phyloP scores from a whole-genome alignment of 64 coral and sea anemone species.

The Porites australiensis region DNA sequence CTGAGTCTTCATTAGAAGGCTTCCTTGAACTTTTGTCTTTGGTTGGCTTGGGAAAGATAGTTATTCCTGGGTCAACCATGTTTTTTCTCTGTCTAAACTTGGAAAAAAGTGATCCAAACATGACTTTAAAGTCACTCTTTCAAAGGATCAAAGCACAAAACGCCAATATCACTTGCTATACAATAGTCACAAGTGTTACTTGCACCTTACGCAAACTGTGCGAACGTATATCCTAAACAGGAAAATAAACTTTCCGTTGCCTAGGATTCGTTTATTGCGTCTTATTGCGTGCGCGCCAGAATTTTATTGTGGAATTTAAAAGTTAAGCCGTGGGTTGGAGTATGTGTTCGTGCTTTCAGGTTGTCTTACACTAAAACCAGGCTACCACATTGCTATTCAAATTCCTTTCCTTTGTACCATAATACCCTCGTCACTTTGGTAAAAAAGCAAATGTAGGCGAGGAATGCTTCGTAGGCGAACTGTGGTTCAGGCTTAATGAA shows the following conservation, averaged over 20 bases:
- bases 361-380: too few species aligned
- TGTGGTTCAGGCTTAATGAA: too few species aligned
- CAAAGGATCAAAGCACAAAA: neutral
- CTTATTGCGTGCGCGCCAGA: neutral
- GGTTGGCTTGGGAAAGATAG: neutral
- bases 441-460: too few species aligned
- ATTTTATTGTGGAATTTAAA: neutral
- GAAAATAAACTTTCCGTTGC: neutral
- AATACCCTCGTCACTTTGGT: too few species aligned
- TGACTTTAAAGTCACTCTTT: neutral
- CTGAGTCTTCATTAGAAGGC: neutral
- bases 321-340: too few species aligned
- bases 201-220: neutral
- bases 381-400: too few species aligned
- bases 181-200: neutral
- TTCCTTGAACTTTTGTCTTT: neutral
- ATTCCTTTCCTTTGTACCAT: too few species aligned
- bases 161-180: neutral
- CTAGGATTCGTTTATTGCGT: conserved; percentile 38
- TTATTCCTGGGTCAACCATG: neutral
- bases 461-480: too few species aligned
- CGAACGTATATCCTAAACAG: neutral
- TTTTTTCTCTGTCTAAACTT: neutral
- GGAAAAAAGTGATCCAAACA: conserved; percentile 9
- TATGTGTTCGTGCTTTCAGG: too few species aligned